These are phyloP conservation scores for Chaitophorus viminalis DNA, from an alignment of 2,888 invertebrate species.

Conservation along the genomic window DNA sequence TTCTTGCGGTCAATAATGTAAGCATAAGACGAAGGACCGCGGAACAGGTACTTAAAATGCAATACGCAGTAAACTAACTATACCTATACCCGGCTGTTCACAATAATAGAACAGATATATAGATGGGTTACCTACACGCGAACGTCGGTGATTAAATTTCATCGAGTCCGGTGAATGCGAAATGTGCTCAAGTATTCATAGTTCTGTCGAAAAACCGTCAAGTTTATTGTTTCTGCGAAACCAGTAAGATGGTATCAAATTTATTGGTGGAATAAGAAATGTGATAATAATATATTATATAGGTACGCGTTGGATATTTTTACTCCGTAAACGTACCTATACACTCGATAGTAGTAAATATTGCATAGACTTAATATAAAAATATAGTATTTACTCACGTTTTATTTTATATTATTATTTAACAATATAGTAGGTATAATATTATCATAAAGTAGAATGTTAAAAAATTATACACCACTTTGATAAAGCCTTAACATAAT, in stretches of 20 bases:
- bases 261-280: not conserved
- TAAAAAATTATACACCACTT: not conserved
- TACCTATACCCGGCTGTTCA: not conserved
- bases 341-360: not conserved
- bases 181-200: not conserved
- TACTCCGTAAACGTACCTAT: not conserved
- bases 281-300: too few species aligned
- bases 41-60: not conserved
- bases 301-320: not conserved
- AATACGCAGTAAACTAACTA: not conserved
- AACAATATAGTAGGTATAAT: not conserved
- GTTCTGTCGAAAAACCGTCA: not conserved
- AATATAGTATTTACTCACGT: not conserved
- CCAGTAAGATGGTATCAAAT: not conserved
- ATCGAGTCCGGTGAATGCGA: not conserved
- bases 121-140: not conserved
- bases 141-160: not conserved
- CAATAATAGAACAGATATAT: not conserved
- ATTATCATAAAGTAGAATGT: not conserved
- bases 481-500: conserved; percentile 1
- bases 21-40: not conserved
- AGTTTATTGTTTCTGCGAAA: not conserved
- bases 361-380: not conserved
- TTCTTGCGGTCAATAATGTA: not conserved
- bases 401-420: not conserved